Evolutionary conservation across 2,888 invertebrate species (phyloP).

Genomic region (Agonopterix arenella): DNA sequence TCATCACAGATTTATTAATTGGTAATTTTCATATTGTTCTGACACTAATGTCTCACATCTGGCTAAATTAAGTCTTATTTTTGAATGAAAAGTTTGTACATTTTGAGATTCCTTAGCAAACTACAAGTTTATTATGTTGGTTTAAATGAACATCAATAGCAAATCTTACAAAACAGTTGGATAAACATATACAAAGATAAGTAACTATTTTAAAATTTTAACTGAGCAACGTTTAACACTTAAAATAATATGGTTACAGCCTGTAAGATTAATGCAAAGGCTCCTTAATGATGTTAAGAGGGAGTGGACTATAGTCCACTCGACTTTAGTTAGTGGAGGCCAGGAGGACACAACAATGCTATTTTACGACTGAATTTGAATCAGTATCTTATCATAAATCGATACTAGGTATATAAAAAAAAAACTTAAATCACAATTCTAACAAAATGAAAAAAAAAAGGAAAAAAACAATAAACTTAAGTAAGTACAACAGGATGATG

Average conservation of each 20-base stretch:
- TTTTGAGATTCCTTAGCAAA: slow-evolving; percentile 1
- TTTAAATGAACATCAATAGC: background rate
- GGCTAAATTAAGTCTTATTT: no score
- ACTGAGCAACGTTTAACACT: slow-evolving; percentile 56
- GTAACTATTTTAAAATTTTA: slow-evolving; percentile 48
- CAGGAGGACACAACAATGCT: no score
- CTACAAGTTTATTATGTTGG: no score
- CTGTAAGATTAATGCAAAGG: background rate
- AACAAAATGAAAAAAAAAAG: slow-evolving; percentile 22
- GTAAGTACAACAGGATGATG: slow-evolving; percentile 52
- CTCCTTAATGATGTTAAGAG: background rate
- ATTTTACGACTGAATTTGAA: no score
- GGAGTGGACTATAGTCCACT: no score
- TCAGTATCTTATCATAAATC: no score
- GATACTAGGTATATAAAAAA: background rate
- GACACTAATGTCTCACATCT: no score
- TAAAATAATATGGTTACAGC: slow-evolving; percentile 13
- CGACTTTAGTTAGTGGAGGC: background rate
- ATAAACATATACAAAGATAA: slow-evolving; percentile 25
- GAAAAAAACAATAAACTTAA: slow-evolving; percentile 19
- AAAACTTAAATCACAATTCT: slow-evolving; percentile 12
- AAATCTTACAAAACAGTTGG: slow-evolving; percentile 4
- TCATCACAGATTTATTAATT: slow-evolving; percentile 51
- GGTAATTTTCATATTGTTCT: no score
- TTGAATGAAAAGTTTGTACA: background rate